phyloP scores from a whole-genome alignment of 2,797 vertebrate genomes.

The Enteromius thamalakanensis region DNA sequence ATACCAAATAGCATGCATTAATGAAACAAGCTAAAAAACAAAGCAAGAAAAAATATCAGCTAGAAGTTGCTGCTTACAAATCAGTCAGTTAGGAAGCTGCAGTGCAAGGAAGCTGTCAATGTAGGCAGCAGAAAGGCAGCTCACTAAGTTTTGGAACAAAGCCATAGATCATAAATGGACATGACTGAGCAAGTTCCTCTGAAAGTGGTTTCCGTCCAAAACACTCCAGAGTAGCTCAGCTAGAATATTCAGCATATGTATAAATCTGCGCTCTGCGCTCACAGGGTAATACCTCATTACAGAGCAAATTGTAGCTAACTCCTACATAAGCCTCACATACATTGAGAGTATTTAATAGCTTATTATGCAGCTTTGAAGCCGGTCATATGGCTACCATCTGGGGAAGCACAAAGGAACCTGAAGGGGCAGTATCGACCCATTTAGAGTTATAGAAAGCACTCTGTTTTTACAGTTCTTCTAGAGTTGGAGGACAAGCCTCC shows the following conservation, averaged over 20 bases:
- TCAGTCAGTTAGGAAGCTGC: neutral
- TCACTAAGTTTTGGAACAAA: constrained; percentile 8
- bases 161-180: neutral
- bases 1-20: neutral
- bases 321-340: neutral
- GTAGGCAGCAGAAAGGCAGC: neutral
- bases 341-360: constrained; percentile 8
- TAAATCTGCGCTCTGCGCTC: neutral
- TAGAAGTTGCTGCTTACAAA: neutral
- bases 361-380: neutral
- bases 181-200: constrained; percentile 17
- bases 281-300: constrained; percentile 2
- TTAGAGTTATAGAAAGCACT: neutral
- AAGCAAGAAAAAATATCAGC: neutral
- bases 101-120: neutral
- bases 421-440: neutral
- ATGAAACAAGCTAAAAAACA: neutral
- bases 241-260: neutral
- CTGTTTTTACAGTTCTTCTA: neutral
- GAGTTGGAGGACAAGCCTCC: constrained; percentile 6
- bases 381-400: neutral
- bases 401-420: neutral
- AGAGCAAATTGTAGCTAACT: neutral
- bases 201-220: constrained; percentile 3
- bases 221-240: neutral